Evolutionary conservation across 2,888 invertebrate species (phyloP).

Genomic region (Yponomeuta sedellus): DNA sequence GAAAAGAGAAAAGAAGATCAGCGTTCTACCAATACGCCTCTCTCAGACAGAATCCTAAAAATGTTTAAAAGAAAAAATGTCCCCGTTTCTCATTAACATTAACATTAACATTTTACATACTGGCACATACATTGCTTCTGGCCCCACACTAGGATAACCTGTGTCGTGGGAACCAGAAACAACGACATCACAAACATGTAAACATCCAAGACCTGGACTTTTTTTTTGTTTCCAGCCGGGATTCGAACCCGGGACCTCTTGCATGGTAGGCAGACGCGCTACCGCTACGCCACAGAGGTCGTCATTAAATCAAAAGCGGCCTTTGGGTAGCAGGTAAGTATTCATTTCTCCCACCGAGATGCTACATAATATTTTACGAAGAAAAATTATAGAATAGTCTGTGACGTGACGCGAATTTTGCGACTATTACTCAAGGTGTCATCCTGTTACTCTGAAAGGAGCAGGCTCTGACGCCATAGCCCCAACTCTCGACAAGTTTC

Average conservation of each 20-base stretch:
- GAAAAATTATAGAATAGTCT: constrained; percentile 55
- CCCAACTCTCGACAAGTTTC: neutral
- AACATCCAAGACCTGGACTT: too few relatives aligned
- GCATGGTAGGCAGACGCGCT: too few relatives aligned
- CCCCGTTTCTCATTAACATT: neutral
- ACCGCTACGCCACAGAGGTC: too few relatives aligned
- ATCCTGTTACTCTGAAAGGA: constrained; percentile 36
- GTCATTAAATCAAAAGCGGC: neutral
- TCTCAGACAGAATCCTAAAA: neutral
- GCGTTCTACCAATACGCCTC: too few relatives aligned
- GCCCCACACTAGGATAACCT: too few relatives aligned
- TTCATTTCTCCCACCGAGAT: constrained; percentile 38
- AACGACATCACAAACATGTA: too few relatives aligned
- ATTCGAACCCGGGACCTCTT: too few relatives aligned
- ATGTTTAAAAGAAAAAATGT: neutral
- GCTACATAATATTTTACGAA: constrained; percentile 45
- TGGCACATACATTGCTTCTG: too few relatives aligned
- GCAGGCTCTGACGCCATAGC: neutral
- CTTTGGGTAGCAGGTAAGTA: constrained; percentile 28
- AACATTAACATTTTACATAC: too few relatives aligned
- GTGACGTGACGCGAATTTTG: constrained; percentile 47
- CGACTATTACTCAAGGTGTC: constrained; percentile 66
- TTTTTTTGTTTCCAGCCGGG: too few relatives aligned
- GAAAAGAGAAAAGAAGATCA: too few relatives aligned
- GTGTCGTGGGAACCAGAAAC: too few relatives aligned